These are phyloP conservation scores for Cherax destructor DNA, from an alignment of 1,140 invertebrate genomes.

Conservation along the genomic window DNA sequence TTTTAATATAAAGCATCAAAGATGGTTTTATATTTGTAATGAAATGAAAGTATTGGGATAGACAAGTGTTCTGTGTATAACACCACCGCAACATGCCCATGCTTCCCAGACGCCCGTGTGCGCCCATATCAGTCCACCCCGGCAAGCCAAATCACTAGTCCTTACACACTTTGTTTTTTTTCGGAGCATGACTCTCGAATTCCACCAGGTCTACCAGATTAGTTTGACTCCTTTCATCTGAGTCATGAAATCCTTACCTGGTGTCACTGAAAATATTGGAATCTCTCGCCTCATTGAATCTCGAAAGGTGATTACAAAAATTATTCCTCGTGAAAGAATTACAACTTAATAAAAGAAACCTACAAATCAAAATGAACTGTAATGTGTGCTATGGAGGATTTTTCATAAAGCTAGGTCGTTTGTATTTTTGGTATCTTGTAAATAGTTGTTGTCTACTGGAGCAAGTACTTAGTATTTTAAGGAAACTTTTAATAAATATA, in stretches of 20 bases:
- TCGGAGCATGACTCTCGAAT: conserved; percentile 56
- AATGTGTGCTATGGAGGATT: conserved; percentile 69
- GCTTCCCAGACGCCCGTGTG: conserved; percentile 35
- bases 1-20: neutral
- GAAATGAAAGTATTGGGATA: conserved; percentile 23
- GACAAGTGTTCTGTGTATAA: conserved; percentile 49
- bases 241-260: conserved; percentile 40
- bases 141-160: conserved; percentile 70
- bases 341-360: conserved; percentile 60
- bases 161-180: conserved; percentile 60
- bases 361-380: conserved; percentile 68
- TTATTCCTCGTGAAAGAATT: conserved; percentile 48
- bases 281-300: conserved; percentile 66
- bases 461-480: conserved; percentile 70
- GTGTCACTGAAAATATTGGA: conserved; percentile 45
- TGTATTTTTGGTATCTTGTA: conserved; percentile 70
- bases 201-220: conserved; percentile 43
- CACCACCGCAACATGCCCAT: conserved; percentile 53
- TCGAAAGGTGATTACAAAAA: conserved; percentile 48
- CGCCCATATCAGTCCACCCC: conserved; percentile 66
- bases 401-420: conserved; percentile 66
- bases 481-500: conserved; percentile 70
- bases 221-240: conserved; percentile 3
- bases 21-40: neutral
- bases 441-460: conserved; percentile 69